These are phyloP conservation scores for Eupeodes luniger DNA, from an alignment of 2,888 invertebrate species.

Conservation along the genomic window DNA sequence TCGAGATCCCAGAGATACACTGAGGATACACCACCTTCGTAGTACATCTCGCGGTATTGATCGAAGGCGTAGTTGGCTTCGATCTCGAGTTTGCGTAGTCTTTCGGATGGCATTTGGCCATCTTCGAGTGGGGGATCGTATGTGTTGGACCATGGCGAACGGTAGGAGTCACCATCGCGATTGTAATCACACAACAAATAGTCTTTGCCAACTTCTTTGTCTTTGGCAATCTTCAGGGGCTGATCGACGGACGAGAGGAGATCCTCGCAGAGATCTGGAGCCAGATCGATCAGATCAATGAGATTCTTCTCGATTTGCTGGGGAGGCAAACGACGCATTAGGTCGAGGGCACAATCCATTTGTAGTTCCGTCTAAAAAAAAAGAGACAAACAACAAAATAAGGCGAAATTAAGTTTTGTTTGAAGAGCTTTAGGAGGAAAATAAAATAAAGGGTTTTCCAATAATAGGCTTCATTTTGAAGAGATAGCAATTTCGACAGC, in stretches of 20 bases:
- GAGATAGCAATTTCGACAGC: no score
- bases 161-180: conserved; percentile 98
- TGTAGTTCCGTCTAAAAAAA: conserved; percentile 94
- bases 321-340: conserved; percentile 99
- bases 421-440: no score
- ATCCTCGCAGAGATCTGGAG: conserved; percentile 98
- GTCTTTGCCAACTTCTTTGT: conserved; percentile 97
- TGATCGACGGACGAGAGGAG: conserved; percentile 98
- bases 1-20: conserved; percentile 99
- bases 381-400: not conserved
- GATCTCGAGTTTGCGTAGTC: conserved; percentile 96
- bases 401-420: not conserved
- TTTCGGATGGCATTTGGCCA: conserved; percentile 99
- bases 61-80: conserved; percentile 99
- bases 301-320: conserved; percentile 99
- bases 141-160: conserved; percentile 99
- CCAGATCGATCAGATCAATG: conserved; percentile 98
- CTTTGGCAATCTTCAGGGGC: conserved; percentile 98
- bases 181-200: conserved; percentile 99
- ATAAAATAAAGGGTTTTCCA: no score
- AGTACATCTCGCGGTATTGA: conserved; percentile 99
- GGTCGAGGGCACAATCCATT: conserved; percentile 99
- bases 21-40: conserved; percentile 99
- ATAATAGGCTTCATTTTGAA: no score
- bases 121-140: conserved; percentile 99